phyloP scores from a whole-genome alignment of 1,140 invertebrate species.

The Caenorhabditis briggsae region DNA sequence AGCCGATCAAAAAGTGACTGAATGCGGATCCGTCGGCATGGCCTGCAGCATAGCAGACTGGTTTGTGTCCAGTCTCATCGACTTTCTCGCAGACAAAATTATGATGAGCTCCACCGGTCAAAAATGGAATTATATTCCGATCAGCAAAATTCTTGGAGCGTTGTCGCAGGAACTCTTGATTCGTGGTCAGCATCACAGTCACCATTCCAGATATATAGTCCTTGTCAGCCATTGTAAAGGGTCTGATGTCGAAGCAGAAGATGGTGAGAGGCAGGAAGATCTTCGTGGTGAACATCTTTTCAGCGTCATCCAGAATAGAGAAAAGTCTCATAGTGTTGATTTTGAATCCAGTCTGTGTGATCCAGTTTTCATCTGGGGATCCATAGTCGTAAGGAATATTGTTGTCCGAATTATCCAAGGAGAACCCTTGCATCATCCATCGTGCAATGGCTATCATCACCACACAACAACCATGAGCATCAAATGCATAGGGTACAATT shows the following conservation, averaged over 20 bases:
- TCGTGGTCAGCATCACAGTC: not conserved
- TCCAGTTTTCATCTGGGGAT: slow-evolving; percentile 38
- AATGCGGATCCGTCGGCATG: not conserved
- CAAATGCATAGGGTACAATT: slow-evolving; percentile 62
- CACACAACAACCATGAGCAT: slow-evolving; percentile 57
- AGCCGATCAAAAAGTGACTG: not conserved
- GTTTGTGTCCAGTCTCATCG: not conserved
- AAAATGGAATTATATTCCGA: slow-evolving; percentile 27
- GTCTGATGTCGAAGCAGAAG: slow-evolving; percentile 32
- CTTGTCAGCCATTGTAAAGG: slow-evolving; percentile 20
- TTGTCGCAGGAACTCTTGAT: not conserved
- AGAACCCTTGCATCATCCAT: slow-evolving; percentile 62
- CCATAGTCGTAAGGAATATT: slow-evolving; percentile 1
- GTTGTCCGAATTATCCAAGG: slow-evolving; percentile 9
- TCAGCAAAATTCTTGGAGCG: slow-evolving; percentile 18
- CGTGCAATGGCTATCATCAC: slow-evolving; percentile 49
- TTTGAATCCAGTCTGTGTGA: slow-evolving; percentile 9
- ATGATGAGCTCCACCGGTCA: slow-evolving; percentile 12
- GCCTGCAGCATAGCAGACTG: slow-evolving; percentile 38
- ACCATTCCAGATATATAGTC: slow-evolving; percentile 8
- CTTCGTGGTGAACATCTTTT: not conserved
- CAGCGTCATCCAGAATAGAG: not conserved
- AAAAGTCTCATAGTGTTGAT: slow-evolving; percentile 26
- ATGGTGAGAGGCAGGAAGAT: slow-evolving; percentile 24
- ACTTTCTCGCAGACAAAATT: slow-evolving; percentile 29